A percentile compares a stretch with the other conserved stretches of the same genome.
These are phyloP conservation scores for Lepidonotus clava DNA, from an alignment of 2,888 invertebrate genomes.

Conservation along the genomic window DNA sequence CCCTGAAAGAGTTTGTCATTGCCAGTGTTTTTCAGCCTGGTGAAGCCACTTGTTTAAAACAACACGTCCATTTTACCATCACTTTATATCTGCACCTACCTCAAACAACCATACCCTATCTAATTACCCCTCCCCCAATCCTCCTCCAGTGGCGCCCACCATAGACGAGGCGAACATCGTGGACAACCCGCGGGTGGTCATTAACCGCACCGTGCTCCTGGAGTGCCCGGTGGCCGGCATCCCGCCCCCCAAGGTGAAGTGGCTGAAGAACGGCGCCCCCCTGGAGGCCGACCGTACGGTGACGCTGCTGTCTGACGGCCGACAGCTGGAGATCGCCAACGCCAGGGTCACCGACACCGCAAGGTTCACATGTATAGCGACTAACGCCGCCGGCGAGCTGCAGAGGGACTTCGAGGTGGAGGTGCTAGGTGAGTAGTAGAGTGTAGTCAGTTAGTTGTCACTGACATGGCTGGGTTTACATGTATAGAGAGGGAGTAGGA, in stretches of 20 bases:
- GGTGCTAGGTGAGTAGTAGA: slow-evolving; percentile 71
- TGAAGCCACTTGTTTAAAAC: no score
- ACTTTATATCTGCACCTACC: no score
- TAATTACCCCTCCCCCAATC: no score
- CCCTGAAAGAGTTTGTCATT: no score
- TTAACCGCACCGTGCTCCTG: slow-evolving; percentile 77
- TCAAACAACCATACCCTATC: no score
- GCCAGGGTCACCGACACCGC: slow-evolving; percentile 78
- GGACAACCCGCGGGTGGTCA: slow-evolving; percentile 74
- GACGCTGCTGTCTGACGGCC: slow-evolving; percentile 63
- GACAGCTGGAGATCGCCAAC: slow-evolving; percentile 71
- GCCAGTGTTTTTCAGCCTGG: no score
- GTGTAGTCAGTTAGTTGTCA: not conserved
- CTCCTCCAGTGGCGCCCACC: slow-evolving; percentile 76
- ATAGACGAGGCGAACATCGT: slow-evolving; percentile 78
- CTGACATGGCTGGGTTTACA: not conserved
- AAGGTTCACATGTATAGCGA: slow-evolving; percentile 81
- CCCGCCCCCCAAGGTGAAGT: slow-evolving; percentile 78
- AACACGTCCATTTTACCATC: no score
- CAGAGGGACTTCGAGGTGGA: slow-evolving; percentile 76
- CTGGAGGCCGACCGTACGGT: slow-evolving; percentile 74
- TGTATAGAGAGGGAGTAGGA: no score
- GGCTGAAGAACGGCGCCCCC: slow-evolving; percentile 63
- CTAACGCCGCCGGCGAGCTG: slow-evolving; percentile 81
- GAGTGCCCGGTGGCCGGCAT: slow-evolving; percentile 80